Conservation (phyloP, 92 coral and sea anemone species). For the Porites divaricata region DNA sequence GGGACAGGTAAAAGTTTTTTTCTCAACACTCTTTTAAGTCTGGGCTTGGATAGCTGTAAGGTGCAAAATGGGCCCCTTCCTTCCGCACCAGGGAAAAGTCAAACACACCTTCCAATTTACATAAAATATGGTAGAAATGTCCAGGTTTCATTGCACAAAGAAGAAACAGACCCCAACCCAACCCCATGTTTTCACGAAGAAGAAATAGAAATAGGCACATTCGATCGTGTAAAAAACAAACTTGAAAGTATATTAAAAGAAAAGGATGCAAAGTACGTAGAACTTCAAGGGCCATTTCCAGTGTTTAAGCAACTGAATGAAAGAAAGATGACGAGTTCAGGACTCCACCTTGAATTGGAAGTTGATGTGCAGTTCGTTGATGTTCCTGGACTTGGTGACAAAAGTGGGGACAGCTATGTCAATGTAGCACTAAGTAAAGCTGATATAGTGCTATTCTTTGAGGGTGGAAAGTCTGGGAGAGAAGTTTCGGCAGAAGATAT, state of each 20-base stretch:
- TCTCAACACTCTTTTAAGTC: constrained; percentile 40
- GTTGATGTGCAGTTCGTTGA: constrained; percentile 60
- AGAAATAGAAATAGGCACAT: background rate
- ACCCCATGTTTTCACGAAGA: background rate
- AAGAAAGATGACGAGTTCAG: background rate
- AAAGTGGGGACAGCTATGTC: constrained; percentile 30
- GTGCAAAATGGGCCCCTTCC: constrained; percentile 26
- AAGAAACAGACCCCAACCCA: background rate
- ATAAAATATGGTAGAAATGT: constrained; percentile 19
- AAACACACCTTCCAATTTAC: constrained; percentile 43
- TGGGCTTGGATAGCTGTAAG: background rate
- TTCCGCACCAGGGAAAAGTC: constrained; percentile 31
- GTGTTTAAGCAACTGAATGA: constrained; percentile 11
- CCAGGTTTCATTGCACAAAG: constrained; percentile 5
- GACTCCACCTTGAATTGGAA: constrained; percentile 19
- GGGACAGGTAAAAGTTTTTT: constrained; percentile 53
- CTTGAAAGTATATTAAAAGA: background rate
- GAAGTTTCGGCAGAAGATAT: constrained; percentile 57
- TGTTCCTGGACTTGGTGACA: constrained; percentile 52
- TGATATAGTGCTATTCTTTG: constrained; percentile 44
- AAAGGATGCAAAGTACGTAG: background rate
- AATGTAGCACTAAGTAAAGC: constrained; percentile 22
- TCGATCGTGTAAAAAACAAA: background rate
- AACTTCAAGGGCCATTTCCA: constrained; percentile 44
- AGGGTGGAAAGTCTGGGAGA: constrained; percentile 40